These are phyloP conservation scores for Neocloeon triangulifer DNA, from an alignment of 1,140 invertebrate genomes.

Conservation along the genomic window DNA sequence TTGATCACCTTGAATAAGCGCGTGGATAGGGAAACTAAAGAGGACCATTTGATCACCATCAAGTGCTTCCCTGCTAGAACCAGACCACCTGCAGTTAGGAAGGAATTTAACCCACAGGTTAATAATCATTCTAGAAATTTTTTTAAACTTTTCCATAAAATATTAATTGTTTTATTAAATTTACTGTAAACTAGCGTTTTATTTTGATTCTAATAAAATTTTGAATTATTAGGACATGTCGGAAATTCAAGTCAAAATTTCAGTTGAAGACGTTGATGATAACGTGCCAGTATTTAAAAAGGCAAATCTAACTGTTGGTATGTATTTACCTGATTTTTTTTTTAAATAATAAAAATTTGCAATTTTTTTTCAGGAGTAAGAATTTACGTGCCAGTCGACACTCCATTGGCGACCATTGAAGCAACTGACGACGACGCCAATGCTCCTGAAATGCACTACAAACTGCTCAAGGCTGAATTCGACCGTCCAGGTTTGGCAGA, in stretches of 20 bases:
- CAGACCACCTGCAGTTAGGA: neutral
- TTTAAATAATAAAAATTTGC: neutral
- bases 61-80: conserved; percentile 29
- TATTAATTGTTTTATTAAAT: too few species aligned
- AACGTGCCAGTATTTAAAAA: conserved; percentile 42
- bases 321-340: conserved; percentile 9
- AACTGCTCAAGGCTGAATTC: conserved; percentile 34
- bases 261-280: conserved; percentile 46
- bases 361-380: conserved; percentile 26
- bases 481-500: too few species aligned
- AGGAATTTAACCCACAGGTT: neutral
- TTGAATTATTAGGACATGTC: conserved; percentile 34
- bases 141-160: neutral
- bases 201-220: conserved; percentile 1
- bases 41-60: conserved; percentile 34
- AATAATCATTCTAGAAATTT: neutral
- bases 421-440: conserved; percentile 43
- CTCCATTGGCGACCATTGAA: conserved; percentile 35
- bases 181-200: too few species aligned
- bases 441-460: conserved; percentile 34
- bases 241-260: conserved; percentile 38
- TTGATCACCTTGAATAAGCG: conserved; percentile 30
- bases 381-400: conserved; percentile 50
- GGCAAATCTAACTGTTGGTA: conserved; percentile 36
- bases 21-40: conserved; percentile 38